Evolutionary conservation across 2,888 invertebrate genomes (phyloP), one percentile per base, ranked within the genome.

Genomic region (Philopedon plagiatum): DNA sequence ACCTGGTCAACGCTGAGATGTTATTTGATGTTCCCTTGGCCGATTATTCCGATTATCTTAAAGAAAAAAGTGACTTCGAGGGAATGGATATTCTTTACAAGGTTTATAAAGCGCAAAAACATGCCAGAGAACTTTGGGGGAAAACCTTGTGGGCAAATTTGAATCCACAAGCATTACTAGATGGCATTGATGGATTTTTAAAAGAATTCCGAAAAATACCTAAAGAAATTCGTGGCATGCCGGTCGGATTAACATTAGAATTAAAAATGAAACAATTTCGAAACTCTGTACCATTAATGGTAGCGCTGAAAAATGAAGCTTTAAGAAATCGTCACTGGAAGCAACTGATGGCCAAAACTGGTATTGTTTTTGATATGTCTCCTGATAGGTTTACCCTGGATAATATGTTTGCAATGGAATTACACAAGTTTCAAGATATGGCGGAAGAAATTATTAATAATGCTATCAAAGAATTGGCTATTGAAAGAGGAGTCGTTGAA

Each of bases 321-420:
- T 89, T 98, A 84, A 87, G 96, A 8, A 94, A 95, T 77, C 89
- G 97, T 9, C 97, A 98, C 85, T 98, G 97, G 97, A 90, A 91
- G 77, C 91, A 93, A 78, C 87, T 97, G 54, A 97, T 97, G 97
- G 86, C 86, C 1, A 94, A 94, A 85, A 97, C 97, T 11, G 92
- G 93, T 83, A 71, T 73, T 21, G 32, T 46, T 34, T 96, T 97
- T 83, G 95, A 97, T 80, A 95, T 96, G 93, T 89, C 93, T 1
- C 92, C 95, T 2, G 93, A 94, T 18, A 90, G 81, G 19, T 97
- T 97, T 79, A 97, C 96, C 0, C 86, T 97, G 72, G 94, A 95
- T 71, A 95, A 96, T 82, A 94, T 97, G 91, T 97, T 97, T 82
- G 90, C 93, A 0, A 97, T 97, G 97, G 93, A 97, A 80, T 86